Base-by-base conservation (phyloP, 1,140 invertebrate species). In the Cotesia chilonis region DNA sequence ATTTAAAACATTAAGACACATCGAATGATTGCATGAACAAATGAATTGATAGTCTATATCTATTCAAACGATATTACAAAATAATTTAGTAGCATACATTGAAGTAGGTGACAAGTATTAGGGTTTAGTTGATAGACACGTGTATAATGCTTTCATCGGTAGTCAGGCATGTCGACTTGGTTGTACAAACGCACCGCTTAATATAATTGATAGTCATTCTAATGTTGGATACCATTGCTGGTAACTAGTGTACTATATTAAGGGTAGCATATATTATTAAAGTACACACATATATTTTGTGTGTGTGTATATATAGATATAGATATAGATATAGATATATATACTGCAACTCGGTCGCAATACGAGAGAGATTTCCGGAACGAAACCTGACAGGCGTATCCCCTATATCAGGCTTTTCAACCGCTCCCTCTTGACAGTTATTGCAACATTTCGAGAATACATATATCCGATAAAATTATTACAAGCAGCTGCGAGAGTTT, bases 401-500 rank as follows among this genome's bases (percentile, higher is more conserved):
- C 75, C 68, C 76, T 82, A 80, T 77, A 80, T 83, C 81, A 81
- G 75, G 70, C 76, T 81, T 79, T 80, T 77, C 74, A 74, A 72
- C 74, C 71, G 57, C 60, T 79, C 63, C 74, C 74, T 74, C 67
- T 72, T 78, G 82, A 82, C 82, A 82, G 80, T 85, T 84, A 84
- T 81, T 76, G 76, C 75, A 78, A 76, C 78, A 74, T 79, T 81
- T 80, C 71, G 78, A 79, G 77, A 59, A 59, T 59, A 59, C 80
- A 80, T 77, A 77, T 78, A 81, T 78, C 80, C 78, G 77, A 79
- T 71, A 74, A 84, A 85, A 76, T 84, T 84, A 85, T 80, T 82
- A 81, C 78, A 75, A 84, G 73, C 84, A 84, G 82, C 82, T 85
- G 84, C 67, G 74, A 55, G 38, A 63, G 17, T 68, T 73, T 68